Percentiles rank a stretch among this genome's conserved stretches.
These are phyloP conservation scores for Drosophila rufa DNA, from an alignment of 1,140 invertebrate species.

Conservation along the genomic window DNA sequence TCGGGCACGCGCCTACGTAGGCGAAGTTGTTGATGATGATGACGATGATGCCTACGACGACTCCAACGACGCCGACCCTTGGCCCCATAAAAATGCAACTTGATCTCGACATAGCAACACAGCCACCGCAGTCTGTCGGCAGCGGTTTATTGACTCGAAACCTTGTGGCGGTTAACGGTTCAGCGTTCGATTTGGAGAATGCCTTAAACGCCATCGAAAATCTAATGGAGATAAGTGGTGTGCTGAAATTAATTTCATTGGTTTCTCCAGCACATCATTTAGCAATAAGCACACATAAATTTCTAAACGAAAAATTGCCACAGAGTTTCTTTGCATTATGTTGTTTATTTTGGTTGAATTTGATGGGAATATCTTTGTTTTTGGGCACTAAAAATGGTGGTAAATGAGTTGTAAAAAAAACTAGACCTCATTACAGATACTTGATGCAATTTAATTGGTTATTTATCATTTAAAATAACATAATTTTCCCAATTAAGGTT, in stretches of 20 bases:
- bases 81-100: conserved; percentile 55
- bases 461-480: no score
- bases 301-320: neutral
- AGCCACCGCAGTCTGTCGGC: conserved; percentile 30
- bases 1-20: conserved; percentile 52
- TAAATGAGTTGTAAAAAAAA: neutral
- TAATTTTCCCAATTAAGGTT: neutral
- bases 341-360: neutral
- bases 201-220: conserved; percentile 30
- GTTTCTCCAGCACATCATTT: conserved; percentile 25
- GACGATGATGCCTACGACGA: conserved; percentile 10
- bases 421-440: neutral
- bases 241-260: conserved; percentile 35
- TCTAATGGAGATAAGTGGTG: conserved; percentile 32
- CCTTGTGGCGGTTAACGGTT: conserved; percentile 53
- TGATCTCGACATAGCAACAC: conserved; percentile 40
- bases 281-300: neutral
- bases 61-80: conserved; percentile 39
- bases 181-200: conserved; percentile 32
- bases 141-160: conserved; percentile 43
- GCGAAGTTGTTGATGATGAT: conserved; percentile 22
- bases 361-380: neutral
- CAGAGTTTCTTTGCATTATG: no score
- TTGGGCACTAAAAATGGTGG: neutral
- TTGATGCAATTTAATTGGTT: neutral